These are phyloP conservation scores for Drosophila neutralis DNA, from an alignment of 2,888 invertebrate genomes.

Conservation along the genomic window DNA sequence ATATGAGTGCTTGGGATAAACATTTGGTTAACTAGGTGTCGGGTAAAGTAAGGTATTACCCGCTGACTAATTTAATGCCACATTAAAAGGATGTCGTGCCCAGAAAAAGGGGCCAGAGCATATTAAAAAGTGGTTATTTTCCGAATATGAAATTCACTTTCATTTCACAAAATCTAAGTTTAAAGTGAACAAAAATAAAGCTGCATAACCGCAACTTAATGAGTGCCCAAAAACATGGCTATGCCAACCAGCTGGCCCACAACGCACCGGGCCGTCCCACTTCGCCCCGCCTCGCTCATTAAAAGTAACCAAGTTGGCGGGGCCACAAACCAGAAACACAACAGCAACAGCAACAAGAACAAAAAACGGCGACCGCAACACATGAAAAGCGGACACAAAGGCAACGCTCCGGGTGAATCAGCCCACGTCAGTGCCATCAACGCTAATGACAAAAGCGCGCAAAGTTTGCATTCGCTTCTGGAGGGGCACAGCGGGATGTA, in stretches of 20 bases:
- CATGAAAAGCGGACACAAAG: conserved; percentile 75
- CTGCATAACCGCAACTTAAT: conserved; percentile 74
- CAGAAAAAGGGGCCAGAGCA: conserved; percentile 15
- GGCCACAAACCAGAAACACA: conserved; percentile 56
- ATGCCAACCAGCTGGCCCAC: not conserved
- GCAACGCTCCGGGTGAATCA: conserved; percentile 45
- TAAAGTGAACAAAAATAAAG: conserved; percentile 62
- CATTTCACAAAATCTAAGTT: conserved; percentile 40
- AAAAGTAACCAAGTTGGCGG: conserved; percentile 76
- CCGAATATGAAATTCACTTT: conserved; percentile 52
- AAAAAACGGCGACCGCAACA: conserved; percentile 60
- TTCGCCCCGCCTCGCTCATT: conserved; percentile 70
- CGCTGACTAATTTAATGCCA: conserved; percentile 8
- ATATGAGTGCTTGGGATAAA: not conserved
- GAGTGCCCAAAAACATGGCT: conserved; percentile 58
- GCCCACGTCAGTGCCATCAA: conserved; percentile 68
- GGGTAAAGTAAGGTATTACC: not conserved
- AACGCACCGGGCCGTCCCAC: not conserved
- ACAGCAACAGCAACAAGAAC: conserved; percentile 33
- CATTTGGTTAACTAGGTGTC: not conserved
- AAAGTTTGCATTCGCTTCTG: conserved; percentile 72
- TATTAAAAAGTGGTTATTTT: conserved; percentile 33
- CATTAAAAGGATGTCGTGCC: conserved; percentile 12
- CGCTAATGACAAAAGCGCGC: conserved; percentile 80
- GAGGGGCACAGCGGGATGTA: conserved; percentile 14